Evolutionary conservation across 2,888 invertebrate genomes (phyloP).

Genomic region (Pogonocherus hispidulus): DNA sequence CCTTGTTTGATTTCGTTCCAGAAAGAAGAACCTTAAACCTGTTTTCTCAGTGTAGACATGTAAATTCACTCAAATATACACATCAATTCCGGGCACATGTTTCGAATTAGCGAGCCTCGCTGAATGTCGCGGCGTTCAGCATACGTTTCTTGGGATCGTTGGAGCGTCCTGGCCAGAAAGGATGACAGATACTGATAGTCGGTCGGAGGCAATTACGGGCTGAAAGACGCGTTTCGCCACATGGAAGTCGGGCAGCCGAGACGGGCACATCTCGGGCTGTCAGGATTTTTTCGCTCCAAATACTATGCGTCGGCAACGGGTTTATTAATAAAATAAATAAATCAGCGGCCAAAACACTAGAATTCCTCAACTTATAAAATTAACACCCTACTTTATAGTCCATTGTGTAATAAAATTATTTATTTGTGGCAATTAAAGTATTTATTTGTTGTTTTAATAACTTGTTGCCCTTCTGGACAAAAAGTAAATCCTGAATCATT

Average conservation of each 20-base stretch:
- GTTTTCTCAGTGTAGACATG: no score
- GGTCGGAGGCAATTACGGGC: conserved; percentile 50
- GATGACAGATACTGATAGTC: conserved; percentile 52
- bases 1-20: no score
- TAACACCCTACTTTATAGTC: no score
- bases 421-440: no score
- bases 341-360: neutral
- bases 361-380: neutral
- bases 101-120: conserved; percentile 34
- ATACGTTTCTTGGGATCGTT: conserved; percentile 38
- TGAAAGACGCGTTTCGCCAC: conserved; percentile 44
- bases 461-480: no score
- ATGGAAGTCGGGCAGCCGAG: conserved; percentile 28
- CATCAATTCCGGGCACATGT: conserved; percentile 38
- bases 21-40: no score
- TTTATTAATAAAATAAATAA: conserved; percentile 3
- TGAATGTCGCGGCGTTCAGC: conserved; percentile 14
- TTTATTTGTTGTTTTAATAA: no score
- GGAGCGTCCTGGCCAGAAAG: conserved; percentile 43
- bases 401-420: no score
- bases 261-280: neutral
- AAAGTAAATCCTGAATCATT: no score
- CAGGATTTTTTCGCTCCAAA: conserved; percentile 11
- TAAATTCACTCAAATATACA: neutral
- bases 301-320: neutral